phyloP scores from a whole-genome alignment of 1,140 invertebrate genomes.

The Solen grandis region DNA sequence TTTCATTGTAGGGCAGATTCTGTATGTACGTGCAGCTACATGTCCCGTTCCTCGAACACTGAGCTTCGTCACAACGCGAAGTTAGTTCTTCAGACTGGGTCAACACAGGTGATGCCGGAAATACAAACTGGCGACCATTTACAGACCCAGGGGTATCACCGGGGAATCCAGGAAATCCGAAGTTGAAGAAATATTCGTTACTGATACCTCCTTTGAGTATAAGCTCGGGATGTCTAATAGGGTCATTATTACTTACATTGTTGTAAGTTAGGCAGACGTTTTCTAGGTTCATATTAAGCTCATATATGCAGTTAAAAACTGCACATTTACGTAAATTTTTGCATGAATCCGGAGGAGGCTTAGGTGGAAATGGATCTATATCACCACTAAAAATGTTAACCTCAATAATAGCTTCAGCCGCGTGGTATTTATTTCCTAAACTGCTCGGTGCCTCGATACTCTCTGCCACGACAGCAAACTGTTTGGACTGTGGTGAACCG shows the following conservation, averaged over 20 bases:
- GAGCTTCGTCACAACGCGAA: constrained; percentile 7
- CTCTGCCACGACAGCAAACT: constrained; percentile 12
- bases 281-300: neutral
- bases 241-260: constrained; percentile 20
- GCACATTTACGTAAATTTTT: neutral
- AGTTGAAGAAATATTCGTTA: constrained; percentile 48
- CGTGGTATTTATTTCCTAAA: constrained; percentile 6
- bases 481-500: too few species aligned
- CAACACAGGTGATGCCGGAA: constrained; percentile 15
- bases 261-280: constrained; percentile 7
- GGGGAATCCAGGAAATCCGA: constrained; percentile 37
- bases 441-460: constrained; percentile 17
- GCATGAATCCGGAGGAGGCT: neutral
- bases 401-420: constrained; percentile 14
- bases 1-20: constrained; percentile 11
- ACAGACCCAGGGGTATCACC: constrained; percentile 44
- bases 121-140: constrained; percentile 40
- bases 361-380: neutral
- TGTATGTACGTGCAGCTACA: constrained; percentile 40
- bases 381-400: neutral
- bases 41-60: constrained; percentile 14
- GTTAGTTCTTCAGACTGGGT: constrained; percentile 27
- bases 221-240: neutral
- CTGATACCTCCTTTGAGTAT: neutral
- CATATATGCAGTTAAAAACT: constrained; percentile 28